phyloP scores from a whole-genome alignment of 2,113 vertebrate species.

The Oncorhynchus nerka region DNA sequence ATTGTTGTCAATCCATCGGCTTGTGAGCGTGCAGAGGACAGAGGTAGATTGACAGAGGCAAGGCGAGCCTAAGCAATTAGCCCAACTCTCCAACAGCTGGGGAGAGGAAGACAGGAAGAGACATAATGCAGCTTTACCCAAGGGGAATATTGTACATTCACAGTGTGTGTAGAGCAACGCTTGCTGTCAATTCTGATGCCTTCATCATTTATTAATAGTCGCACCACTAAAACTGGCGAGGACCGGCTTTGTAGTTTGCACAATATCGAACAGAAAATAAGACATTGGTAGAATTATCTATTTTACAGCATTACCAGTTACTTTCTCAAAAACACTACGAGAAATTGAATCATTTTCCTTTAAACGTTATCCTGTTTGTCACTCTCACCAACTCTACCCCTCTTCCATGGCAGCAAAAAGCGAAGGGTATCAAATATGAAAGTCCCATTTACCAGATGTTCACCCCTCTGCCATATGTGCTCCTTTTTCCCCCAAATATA shows the following conservation, averaged over 20 bases:
- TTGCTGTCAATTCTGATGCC: conserved; percentile 18
- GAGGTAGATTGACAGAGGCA: conserved; percentile 52
- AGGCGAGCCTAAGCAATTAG: conserved; percentile 60
- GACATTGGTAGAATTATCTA: background rate
- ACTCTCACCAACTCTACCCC: conserved; percentile 32
- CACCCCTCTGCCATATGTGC: conserved; percentile 54
- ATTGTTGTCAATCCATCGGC: conserved; percentile 60
- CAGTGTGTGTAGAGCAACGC: background rate
- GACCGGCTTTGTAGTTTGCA: background rate
- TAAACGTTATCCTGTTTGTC: conserved; percentile 40
- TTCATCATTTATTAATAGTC: background rate
- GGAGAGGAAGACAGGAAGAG: conserved; percentile 47
- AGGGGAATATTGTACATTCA: conserved; percentile 2
- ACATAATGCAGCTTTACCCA: conserved; percentile 16
- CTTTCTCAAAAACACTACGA: background rate
- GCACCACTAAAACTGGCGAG: background rate
- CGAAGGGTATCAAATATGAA: conserved; percentile 55
- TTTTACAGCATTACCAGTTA: background rate
- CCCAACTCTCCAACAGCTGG: conserved; percentile 54
- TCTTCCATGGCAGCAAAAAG: conserved; percentile 26
- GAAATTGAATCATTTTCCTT: conserved; percentile 3
- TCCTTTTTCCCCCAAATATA: conserved; percentile 45
- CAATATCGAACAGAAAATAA: background rate
- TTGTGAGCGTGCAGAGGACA: conserved; percentile 42
- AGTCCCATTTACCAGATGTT: conserved; percentile 71